Percentiles rank a stretch among this genome's conserved stretches.
phyloP scores from a whole-genome alignment of 2,113 vertebrate genomes.

The Columbina picui region DNA sequence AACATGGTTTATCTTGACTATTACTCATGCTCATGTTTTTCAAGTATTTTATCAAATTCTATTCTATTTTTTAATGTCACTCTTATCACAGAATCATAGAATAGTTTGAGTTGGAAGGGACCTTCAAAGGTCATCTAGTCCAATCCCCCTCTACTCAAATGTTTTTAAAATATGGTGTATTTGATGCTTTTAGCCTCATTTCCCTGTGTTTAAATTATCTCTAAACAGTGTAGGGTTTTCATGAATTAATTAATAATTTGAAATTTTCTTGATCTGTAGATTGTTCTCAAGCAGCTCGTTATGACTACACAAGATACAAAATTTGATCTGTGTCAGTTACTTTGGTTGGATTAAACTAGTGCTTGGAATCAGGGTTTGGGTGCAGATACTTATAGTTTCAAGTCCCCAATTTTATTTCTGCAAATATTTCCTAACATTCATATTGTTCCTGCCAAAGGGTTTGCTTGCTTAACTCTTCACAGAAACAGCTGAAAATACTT shows the following conservation, averaged over 20 bases:
- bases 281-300: constrained; percentile 9
- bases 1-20: neutral
- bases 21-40: neutral
- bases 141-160: neutral
- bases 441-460: neutral
- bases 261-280: neutral
- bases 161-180: neutral
- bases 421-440: neutral
- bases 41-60: neutral
- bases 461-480: neutral
- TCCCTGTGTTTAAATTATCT: neutral
- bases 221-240: neutral
- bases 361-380: neutral
- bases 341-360: neutral
- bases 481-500: neutral
- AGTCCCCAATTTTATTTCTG: neutral
- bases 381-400: neutral
- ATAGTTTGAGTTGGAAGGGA: too few relatives aligned
- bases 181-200: neutral
- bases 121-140: too few relatives aligned
- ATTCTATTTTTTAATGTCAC: neutral
- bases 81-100: neutral
- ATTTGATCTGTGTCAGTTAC: neutral
- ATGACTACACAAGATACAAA: neutral
- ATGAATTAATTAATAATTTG: neutral